Conservation (phyloP, 2,113 vertebrate species). For the Cranoglanis bouderius region DNA sequence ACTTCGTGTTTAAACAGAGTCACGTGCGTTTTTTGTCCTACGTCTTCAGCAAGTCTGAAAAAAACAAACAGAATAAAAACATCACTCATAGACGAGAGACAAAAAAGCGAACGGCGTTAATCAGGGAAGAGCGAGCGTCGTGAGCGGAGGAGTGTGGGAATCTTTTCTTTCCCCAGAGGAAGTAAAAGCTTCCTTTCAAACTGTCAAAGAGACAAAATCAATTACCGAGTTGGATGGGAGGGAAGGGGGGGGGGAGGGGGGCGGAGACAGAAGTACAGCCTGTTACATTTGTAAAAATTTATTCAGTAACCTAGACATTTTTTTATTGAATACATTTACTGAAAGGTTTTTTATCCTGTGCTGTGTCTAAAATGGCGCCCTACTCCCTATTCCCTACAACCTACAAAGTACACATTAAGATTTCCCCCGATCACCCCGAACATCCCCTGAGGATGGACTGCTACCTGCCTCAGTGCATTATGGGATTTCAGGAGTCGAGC, state of each 20-base stretch:
- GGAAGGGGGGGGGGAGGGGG: background rate
- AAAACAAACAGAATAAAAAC: constrained; percentile 30
- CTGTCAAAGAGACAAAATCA: constrained; percentile 44
- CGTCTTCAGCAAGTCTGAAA: background rate
- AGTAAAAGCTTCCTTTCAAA: constrained; percentile 52
- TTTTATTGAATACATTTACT: background rate
- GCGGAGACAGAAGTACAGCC: background rate
- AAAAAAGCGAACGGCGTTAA: constrained; percentile 23
- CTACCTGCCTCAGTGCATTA: background rate
- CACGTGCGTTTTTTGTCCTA: background rate
- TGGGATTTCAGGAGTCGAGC: background rate
- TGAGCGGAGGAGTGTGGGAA: constrained; percentile 28
- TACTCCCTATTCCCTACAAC: background rate
- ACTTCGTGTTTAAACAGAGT: constrained; percentile 23
- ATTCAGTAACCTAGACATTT: background rate
- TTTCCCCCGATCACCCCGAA: background rate
- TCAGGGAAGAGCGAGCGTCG: constrained; percentile 27
- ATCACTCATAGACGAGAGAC: constrained; percentile 7
- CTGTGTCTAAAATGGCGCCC: background rate
- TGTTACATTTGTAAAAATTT: background rate
- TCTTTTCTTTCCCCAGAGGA: constrained; percentile 34
- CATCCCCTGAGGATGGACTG: background rate
- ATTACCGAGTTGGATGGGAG: constrained; percentile 29
- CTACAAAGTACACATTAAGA: background rate
- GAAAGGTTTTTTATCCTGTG: background rate